Conservation (phyloP, 2,888 invertebrate genomes). For the Morpho achilles region DNA sequence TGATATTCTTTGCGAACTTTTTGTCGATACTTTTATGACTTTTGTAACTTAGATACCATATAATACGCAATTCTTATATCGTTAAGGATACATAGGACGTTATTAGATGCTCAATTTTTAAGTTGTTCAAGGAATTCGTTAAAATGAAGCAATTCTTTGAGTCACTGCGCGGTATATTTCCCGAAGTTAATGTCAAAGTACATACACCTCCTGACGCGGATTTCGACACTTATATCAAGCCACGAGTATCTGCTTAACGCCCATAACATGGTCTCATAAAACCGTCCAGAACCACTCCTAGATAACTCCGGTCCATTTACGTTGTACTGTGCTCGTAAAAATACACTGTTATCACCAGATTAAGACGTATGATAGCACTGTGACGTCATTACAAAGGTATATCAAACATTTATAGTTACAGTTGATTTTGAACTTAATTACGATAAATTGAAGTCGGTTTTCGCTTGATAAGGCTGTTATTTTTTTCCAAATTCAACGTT, state of each 20-base stretch:
- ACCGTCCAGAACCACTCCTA: conserved; percentile 35
- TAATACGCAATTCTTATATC: too few species aligned
- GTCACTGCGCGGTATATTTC: too few species aligned
- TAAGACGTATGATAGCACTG: conserved; percentile 42
- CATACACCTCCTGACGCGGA: neutral
- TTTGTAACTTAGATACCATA: too few species aligned
- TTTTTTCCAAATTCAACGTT: conserved; percentile 31
- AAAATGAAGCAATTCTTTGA: too few species aligned
- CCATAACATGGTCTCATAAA: conserved; percentile 33
- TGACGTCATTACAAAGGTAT: conserved; percentile 36
- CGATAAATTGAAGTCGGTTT: conserved; percentile 24
- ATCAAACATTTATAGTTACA: neutral
- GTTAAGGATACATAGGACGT: too few species aligned
- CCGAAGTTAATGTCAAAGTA: too few species aligned
- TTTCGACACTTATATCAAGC: conserved; percentile 6
- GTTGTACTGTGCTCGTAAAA: conserved; percentile 42
- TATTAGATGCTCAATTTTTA: too few species aligned
- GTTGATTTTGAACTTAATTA: conserved; percentile 24
- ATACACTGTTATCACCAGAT: conserved; percentile 40
- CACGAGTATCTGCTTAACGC: conserved; percentile 10
- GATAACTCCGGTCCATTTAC: conserved; percentile 41
- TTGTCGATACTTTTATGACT: too few species aligned
- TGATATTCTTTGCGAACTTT: too few species aligned
- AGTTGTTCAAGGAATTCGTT: too few species aligned
- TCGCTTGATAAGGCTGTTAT: conserved; percentile 2